phyloP scores from a whole-genome alignment of 2,113 vertebrate species.

The Oophaga pumilio region DNA sequence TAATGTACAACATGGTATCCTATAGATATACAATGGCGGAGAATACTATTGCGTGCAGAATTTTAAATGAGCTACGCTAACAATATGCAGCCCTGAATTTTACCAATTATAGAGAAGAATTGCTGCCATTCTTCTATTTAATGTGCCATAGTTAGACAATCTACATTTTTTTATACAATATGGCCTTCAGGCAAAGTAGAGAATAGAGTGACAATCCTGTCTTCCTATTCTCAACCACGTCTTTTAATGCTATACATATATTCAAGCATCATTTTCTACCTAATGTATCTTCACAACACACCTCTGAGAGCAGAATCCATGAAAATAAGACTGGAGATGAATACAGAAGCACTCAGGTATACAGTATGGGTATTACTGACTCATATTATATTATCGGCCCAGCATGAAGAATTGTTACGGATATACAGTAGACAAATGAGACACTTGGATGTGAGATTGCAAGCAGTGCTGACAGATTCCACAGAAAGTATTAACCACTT shows the following conservation, averaged over 20 bases:
- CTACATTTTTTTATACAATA: background rate
- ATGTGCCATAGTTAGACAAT: conserved; percentile 25
- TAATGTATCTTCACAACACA: conserved; percentile 8
- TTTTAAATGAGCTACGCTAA: conserved; percentile 1
- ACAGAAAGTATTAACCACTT: background rate
- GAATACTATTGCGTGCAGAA: background rate
- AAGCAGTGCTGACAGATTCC: background rate
- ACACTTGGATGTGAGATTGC: background rate
- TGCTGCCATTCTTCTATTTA: conserved; percentile 28
- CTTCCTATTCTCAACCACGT: background rate
- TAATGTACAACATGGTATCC: background rate
- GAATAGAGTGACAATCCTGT: conserved; percentile 30
- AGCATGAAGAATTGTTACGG: background rate
- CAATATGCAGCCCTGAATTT: conserved; percentile 7
- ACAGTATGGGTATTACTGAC: background rate
- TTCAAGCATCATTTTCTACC: conserved; percentile 6
- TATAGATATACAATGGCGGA: background rate
- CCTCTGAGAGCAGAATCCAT: background rate
- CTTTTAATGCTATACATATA: conserved; percentile 6
- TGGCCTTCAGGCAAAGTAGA: conserved; percentile 1
- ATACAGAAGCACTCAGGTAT: background rate
- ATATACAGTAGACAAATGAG: background rate
- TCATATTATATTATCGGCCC: background rate
- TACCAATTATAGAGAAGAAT: conserved; percentile 23
- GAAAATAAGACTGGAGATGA: conserved; percentile 3